Conservation (phyloP, 2,797 vertebrate genomes). For the Pelobates cultripes region DNA sequence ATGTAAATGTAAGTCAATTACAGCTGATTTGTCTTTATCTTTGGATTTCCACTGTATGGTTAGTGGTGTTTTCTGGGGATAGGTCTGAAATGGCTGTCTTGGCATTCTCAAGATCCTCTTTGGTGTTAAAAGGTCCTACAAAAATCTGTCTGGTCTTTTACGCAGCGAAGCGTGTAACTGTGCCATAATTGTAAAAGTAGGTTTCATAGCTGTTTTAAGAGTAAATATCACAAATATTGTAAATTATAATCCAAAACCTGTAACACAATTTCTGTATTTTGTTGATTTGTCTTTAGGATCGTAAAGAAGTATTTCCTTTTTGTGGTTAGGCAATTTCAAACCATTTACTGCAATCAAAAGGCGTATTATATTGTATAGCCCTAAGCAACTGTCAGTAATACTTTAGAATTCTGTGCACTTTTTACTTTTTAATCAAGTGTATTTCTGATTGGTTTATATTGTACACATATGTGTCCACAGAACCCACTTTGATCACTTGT, state of each 20-base stretch:
- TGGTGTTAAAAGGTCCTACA: constrained; percentile 15
- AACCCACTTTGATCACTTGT: constrained; percentile 76
- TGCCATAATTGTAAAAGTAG: constrained; percentile 69
- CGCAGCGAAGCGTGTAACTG: constrained; percentile 36
- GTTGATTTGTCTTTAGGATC: constrained; percentile 51
- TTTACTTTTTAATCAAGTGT: constrained; percentile 82
- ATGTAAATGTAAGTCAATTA: too few species aligned
- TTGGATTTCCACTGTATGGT: constrained; percentile 13
- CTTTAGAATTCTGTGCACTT: constrained; percentile 92
- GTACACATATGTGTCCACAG: constrained; percentile 74
- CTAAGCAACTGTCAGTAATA: constrained; percentile 77
- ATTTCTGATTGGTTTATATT: constrained; percentile 81
- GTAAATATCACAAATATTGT: constrained; percentile 67
- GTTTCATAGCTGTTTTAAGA: constrained; percentile 71
- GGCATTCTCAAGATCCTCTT: neutral
- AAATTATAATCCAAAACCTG: constrained; percentile 40
- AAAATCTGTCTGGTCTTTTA: neutral
- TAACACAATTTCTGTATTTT: constrained; percentile 74
- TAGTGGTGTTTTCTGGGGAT: constrained; percentile 32
- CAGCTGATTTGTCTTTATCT: neutral
- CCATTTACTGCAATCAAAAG: constrained; percentile 71
- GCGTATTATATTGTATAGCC: constrained; percentile 76
- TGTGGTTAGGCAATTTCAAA: constrained; percentile 68
- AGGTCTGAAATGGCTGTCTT: constrained; percentile 18
- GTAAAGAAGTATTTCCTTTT: constrained; percentile 64